phyloP scores from a whole-genome alignment of 2,797 vertebrate genomes.

The Sylvia borin region DNA sequence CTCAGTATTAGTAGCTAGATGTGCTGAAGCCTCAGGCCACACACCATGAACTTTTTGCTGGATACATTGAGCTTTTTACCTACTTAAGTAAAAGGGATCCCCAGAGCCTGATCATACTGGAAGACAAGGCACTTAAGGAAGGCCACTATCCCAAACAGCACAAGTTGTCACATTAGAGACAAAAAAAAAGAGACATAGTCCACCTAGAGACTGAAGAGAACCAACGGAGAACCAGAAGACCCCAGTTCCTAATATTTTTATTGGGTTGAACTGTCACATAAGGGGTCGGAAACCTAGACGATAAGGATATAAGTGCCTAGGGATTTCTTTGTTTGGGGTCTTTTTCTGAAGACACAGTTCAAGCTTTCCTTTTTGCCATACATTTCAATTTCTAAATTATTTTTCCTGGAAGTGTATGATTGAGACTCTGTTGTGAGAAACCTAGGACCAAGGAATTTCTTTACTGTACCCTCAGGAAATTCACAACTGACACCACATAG shows the following conservation, averaged over 20 bases:
- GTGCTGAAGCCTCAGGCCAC: not conserved
- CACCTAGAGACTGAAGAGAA: not conserved
- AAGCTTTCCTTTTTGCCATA: not conserved
- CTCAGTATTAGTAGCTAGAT: not conserved
- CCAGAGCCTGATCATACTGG: not conserved
- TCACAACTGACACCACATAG: not conserved
- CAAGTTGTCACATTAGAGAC: not conserved
- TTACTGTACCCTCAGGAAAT: not conserved
- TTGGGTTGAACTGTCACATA: not conserved
- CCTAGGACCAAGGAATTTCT: not conserved
- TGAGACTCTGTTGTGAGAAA: not conserved
- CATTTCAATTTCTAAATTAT: not conserved
- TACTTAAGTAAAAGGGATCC: not conserved
- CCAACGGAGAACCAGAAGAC: not conserved
- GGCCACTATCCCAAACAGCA: not conserved
- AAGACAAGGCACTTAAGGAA: not conserved
- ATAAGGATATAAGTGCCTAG: not conserved
- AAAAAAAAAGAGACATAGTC: not conserved
- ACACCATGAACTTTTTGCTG: not conserved
- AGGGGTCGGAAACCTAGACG: not conserved
- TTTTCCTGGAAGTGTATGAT: not conserved
- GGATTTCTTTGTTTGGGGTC: not conserved
- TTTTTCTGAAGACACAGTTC: not conserved
- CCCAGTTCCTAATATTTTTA: not conserved
- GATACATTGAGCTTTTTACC: not conserved